Evolutionary conservation across 1,140 invertebrate genomes (phyloP), one percentile per base, ranked within the genome.

Genomic region (Prorops nasuta): DNA sequence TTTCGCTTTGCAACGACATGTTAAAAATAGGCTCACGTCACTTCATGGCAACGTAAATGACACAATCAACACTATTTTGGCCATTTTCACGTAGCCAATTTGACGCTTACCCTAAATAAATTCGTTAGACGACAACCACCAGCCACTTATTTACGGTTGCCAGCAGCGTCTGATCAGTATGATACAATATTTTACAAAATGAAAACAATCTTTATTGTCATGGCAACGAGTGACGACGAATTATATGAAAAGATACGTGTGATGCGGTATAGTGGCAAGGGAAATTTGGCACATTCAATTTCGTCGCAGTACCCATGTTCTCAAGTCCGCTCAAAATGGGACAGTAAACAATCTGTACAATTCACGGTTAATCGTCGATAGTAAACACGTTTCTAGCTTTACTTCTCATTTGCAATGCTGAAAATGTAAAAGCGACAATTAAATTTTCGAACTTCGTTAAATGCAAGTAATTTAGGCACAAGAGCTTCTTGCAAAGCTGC

Each of bases 171-270:
- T 40, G 24, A 45, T 58, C 51, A 51, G 34, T 21, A 66, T 67
- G 58, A 67, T 73, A 76, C 71, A 77, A 59, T 74, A 77, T 72
- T 71, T 64, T 74, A 75, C 72, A 75, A 47, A 69, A 70, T 48
- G 66, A 69, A 69, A 67, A 64, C 48, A 64, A 67, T 56, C 37
- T 57, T 74, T 75, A 76, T 75, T 73, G 73, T 75, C 70, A 74
- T 74, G 73, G 71, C 70, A 77, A 75, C 64, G 60, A 55, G 53
- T 64, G 67, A 46, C 63, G 58, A 69, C 54, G 59, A 35, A 35
- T 58, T 47, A 57, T 36, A 49, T 60, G 53, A 32, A 44, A 32
- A 44, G 39, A 61, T 49, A 43, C 42, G 45, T 58, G 14, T 14
- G 28, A 45, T 40, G 51, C 46, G 43, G n/a, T n/a, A n/a, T n/a